phyloP scores from a whole-genome alignment of 2,797 vertebrate genomes.

The Coreius guichenoti region DNA sequence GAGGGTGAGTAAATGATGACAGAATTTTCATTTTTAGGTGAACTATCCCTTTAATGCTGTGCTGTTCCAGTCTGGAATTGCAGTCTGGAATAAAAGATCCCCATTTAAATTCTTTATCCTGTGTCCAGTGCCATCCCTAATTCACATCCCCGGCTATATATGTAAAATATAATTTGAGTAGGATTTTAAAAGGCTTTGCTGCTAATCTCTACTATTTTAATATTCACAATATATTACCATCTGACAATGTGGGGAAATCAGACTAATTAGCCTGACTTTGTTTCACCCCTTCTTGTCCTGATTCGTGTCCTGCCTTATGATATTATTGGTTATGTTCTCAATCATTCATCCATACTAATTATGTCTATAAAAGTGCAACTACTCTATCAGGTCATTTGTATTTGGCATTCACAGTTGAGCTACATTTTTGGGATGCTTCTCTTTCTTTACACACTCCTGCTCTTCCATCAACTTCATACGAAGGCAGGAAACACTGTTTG shows the following conservation, averaged over 20 bases:
- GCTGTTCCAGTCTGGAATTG: too few species aligned
- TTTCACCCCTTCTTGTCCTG: neutral
- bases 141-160: neutral
- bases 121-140: too few species aligned
- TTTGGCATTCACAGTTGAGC: neutral
- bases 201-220: neutral
- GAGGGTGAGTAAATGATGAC: too few species aligned
- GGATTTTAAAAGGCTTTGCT: neutral
- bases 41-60: too few species aligned
- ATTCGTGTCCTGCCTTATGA: conserved; percentile 1
- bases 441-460: neutral
- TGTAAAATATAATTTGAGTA: neutral
- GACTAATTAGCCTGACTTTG: neutral
- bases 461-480: conserved; percentile 6
- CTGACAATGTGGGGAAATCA: neutral
- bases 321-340: neutral
- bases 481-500: conserved; percentile 63
- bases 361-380: neutral
- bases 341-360: conserved; percentile 26
- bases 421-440: neutral
- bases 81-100: too few species aligned
- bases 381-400: too few species aligned
- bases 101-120: too few species aligned
- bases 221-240: neutral
- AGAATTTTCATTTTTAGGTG: too few species aligned